These are phyloP conservation scores for Grantiella picta DNA, from an alignment of 2,113 vertebrate species.

Conservation along the genomic window DNA sequence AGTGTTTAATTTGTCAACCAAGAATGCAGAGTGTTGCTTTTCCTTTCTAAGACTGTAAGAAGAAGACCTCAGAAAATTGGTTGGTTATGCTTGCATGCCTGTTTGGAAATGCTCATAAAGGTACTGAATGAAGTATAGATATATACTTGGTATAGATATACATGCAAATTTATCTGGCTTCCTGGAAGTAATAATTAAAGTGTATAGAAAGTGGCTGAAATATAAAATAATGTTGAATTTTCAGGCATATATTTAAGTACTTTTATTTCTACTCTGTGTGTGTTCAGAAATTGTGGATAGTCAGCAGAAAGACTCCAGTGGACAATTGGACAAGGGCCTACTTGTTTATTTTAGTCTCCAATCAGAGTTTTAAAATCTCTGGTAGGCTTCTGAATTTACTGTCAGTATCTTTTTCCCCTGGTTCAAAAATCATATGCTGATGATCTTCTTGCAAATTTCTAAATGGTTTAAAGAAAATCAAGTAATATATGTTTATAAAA, in stretches of 20 bases:
- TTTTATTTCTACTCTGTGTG: background rate
- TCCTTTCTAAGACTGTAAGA: background rate
- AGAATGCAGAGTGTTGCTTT: background rate
- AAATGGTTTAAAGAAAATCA: background rate
- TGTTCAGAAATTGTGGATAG: background rate
- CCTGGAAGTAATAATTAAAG: background rate
- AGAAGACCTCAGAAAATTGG: background rate
- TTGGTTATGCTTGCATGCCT: background rate
- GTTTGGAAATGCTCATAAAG: background rate
- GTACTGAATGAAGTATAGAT: background rate
- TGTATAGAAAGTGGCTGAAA: background rate
- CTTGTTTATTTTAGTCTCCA: background rate
- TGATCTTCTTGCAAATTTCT: background rate
- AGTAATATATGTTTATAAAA: background rate
- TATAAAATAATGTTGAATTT: background rate
- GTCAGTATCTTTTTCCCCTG: background rate
- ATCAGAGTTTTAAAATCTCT: background rate
- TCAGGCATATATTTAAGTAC: background rate
- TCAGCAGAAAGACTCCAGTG: background rate
- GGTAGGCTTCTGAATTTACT: background rate
- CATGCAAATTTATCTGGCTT: background rate
- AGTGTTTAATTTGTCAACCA: background rate
- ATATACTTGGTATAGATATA: background rate
- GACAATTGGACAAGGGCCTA: background rate
- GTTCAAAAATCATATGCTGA: background rate